Percentiles rank a stretch among this genome's conserved stretches.
These are phyloP conservation scores for Euschistus heros DNA, from an alignment of 1,140 invertebrate genomes.

Conservation along the genomic window DNA sequence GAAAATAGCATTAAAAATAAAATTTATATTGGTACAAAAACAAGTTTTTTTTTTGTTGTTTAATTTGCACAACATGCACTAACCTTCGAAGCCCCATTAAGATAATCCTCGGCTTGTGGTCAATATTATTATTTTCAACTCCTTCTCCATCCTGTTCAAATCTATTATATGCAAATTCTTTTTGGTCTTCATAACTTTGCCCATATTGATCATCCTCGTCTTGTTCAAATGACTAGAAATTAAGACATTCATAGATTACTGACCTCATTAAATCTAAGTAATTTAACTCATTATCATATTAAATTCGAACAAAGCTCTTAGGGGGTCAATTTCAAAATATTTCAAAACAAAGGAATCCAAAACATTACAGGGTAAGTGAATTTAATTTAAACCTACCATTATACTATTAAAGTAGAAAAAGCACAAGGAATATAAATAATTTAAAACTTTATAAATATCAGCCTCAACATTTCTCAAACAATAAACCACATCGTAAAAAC, in stretches of 20 bases:
- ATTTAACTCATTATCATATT: not conserved
- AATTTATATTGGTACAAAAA: too few relatives aligned
- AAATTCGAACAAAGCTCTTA: not conserved
- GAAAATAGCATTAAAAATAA: slow-evolving; percentile 30
- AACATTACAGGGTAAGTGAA: not conserved
- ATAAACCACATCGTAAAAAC: too few relatives aligned
- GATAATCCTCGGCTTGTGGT: slow-evolving; percentile 83
- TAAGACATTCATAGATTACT: not conserved
- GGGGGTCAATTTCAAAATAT: not conserved
- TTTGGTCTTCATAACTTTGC: slow-evolving; percentile 56
- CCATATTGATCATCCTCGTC: slow-evolving; percentile 40
- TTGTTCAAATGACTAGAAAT: slow-evolving; percentile 29
- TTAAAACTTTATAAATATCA: too few relatives aligned
- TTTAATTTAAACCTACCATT: not conserved
- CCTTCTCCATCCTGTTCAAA: slow-evolving; percentile 65
- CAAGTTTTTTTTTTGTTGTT: too few relatives aligned
- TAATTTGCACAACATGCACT: not conserved
- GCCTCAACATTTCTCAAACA: too few relatives aligned
- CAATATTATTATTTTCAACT: slow-evolving; percentile 42
- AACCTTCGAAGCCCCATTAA: slow-evolving; percentile 91
- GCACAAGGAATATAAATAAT: too few relatives aligned
- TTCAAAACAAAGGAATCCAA: not conserved
- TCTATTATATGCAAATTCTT: slow-evolving; percentile 83
- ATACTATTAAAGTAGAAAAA: too few relatives aligned
- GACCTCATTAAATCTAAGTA: not conserved